A percentile compares a stretch with the other conserved stretches of the same genome.
Conservation (phyloP, 2,113 vertebrate genomes). For the Silurus meridionalis region DNA sequence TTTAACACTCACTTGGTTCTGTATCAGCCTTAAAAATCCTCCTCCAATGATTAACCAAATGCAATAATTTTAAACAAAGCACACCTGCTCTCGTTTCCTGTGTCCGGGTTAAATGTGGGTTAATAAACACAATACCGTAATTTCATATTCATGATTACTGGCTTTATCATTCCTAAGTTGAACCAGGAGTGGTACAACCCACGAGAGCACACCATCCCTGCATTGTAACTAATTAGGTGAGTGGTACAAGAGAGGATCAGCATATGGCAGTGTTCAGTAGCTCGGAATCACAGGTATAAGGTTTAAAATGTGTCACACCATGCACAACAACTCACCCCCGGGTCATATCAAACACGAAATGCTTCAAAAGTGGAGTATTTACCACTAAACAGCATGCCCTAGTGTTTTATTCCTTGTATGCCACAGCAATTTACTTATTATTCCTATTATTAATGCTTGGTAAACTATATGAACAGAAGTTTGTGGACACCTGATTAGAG, state of each 20-base stretch:
- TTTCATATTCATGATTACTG: neutral
- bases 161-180: neutral
- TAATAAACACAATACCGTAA: neutral
- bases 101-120: neutral
- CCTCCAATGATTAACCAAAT: constrained; percentile 1
- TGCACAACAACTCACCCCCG: neutral
- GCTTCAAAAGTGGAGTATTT: neutral
- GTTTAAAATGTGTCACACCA: neutral
- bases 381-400: neutral
- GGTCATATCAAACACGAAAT: neutral
- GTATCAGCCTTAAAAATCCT: neutral
- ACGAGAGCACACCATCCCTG: neutral
- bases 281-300: neutral
- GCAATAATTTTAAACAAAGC: constrained; percentile 17
- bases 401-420: neutral
- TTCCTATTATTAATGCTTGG: neutral
- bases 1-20: neutral
- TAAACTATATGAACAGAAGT: no score
- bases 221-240: neutral
- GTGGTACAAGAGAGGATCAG: neutral
- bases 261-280: constrained; percentile 1
- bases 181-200: neutral
- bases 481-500: no score
- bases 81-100: constrained; percentile 14
- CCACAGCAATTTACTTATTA: neutral